phyloP scores from a whole-genome alignment of 2,113 vertebrate genomes.

The Lontra canadensis region DNA sequence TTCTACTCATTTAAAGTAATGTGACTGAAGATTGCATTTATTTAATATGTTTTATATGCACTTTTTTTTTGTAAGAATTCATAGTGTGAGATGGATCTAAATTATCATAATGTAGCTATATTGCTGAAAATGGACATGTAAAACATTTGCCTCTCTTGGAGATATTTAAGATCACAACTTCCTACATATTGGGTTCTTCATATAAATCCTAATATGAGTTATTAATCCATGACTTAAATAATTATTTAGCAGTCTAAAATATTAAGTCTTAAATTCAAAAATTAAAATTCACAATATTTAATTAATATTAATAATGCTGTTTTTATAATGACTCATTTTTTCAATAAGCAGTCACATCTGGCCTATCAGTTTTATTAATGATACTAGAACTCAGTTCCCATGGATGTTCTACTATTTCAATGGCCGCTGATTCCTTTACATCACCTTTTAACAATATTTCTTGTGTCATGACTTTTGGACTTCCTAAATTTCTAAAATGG shows the following conservation, averaged over 20 bases:
- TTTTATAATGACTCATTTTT: background rate
- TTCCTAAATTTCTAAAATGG: slow-evolving; percentile 65
- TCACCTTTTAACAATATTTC: background rate
- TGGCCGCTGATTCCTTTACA: background rate
- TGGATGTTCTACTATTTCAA: background rate
- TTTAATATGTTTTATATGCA: background rate
- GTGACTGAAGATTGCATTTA: background rate
- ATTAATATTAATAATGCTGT: background rate
- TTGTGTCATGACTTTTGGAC: slow-evolving; percentile 43
- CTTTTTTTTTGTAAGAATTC: slow-evolving; percentile 5
- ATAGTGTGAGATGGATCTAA: background rate
- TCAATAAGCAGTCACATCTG: background rate
- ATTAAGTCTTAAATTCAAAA: background rate
- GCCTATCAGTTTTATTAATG: background rate
- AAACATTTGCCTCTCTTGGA: background rate
- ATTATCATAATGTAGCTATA: background rate
- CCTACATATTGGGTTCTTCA: background rate
- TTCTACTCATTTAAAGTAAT: background rate
- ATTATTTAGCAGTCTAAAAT: background rate
- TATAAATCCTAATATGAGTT: background rate
- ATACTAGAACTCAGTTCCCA: background rate
- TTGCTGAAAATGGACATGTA: background rate
- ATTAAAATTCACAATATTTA: background rate
- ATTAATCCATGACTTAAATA: background rate
- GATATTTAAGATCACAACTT: background rate